Evolutionary conservation across 2,113 vertebrate genomes (phyloP), one percentile per base, ranked within the genome.

Genomic region (Dromiciops gliroides): DNA sequence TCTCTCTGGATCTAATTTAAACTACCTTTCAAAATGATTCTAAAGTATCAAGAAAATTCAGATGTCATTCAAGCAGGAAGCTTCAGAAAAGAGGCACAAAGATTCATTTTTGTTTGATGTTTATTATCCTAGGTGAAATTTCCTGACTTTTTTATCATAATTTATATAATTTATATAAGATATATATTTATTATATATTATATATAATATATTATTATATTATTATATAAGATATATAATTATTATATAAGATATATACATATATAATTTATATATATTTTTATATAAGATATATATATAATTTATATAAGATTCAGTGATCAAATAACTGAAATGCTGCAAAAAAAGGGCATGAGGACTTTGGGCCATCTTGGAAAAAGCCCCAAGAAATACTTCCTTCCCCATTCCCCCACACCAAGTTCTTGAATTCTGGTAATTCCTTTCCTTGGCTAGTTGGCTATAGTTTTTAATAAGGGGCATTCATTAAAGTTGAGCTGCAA

Each of bases 21-120:
- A 0, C 51, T 96, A 89, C 51, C 92, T 88, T 0, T 95, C 26
- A 95, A 89, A 94, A 48, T 56, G 51, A 93, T 11, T 67, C 8
- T 67, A 6, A 95, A 96, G 47, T 48, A 8, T 94, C 92, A 91
- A 93, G 0, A 93, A 75, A 10, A 50, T 25, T 0, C 0, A 95
- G 26, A 47, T 92, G 48, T 50, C 7, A 94, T 49, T 95, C 37
- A 90, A 8, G 89, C 1, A 51, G 24, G 9, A 24, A 93, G 5
- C 11, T 50, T n/a, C 22, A 52, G 4, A 92, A 94, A 97, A 51
- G 28, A 52, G n/a, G 0, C 26, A 53, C 91, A 75, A 60, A 90
- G 0, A 67, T 75, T 93, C 56, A 49, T 3, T 92, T 67, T 8
- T 48, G 47, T 90, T 75, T 47, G 37, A 90, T 49, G 60, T 92